Percentiles rank a stretch among this genome's conserved stretches.
These are phyloP conservation scores for Torymus texanus DNA, from an alignment of 2,888 invertebrate genomes.

Conservation along the genomic window DNA sequence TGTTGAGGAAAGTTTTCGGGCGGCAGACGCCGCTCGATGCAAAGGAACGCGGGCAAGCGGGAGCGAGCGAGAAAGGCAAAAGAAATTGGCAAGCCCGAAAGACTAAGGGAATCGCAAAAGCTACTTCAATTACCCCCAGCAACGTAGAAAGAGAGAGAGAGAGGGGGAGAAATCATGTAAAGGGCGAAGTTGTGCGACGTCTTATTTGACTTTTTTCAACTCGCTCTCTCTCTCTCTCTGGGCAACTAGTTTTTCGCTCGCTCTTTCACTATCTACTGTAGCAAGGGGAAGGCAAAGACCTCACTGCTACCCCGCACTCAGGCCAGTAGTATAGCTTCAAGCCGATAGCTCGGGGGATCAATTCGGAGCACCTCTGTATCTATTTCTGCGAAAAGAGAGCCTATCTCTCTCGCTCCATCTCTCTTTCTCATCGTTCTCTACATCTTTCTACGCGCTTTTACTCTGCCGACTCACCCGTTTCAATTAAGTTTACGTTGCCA, in stretches of 20 bases:
- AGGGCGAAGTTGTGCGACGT: constrained; percentile 14
- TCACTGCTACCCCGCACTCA: not conserved
- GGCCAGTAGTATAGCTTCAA: not conserved
- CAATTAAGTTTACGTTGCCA: constrained; percentile 16
- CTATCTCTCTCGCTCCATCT: no score
- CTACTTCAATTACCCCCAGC: constrained; percentile 46
- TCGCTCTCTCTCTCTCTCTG: not conserved
- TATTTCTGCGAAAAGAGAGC: no score
- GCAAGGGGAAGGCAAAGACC: not conserved
- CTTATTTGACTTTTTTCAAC: constrained; percentile 46
- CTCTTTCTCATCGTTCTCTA: no score
- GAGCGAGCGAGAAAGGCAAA: constrained; percentile 28
- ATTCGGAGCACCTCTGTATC: constrained; percentile 38
- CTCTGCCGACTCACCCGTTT: constrained; percentile 9
- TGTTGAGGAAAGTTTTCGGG: constrained; percentile 37
- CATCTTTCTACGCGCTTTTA: not conserved
- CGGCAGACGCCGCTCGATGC: not conserved
- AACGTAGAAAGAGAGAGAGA: not conserved
- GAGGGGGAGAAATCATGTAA: constrained; percentile 36
- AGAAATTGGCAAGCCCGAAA: constrained; percentile 37
- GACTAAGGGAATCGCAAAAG: constrained; percentile 48
- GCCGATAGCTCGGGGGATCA: constrained; percentile 41
- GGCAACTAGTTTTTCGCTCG: constrained; percentile 25
- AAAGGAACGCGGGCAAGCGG: constrained; percentile 10
- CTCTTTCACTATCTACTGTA: not conserved